Evolutionary conservation across 2,797 vertebrate species (phyloP).

Genomic region (Artibeus lituratus): DNA sequence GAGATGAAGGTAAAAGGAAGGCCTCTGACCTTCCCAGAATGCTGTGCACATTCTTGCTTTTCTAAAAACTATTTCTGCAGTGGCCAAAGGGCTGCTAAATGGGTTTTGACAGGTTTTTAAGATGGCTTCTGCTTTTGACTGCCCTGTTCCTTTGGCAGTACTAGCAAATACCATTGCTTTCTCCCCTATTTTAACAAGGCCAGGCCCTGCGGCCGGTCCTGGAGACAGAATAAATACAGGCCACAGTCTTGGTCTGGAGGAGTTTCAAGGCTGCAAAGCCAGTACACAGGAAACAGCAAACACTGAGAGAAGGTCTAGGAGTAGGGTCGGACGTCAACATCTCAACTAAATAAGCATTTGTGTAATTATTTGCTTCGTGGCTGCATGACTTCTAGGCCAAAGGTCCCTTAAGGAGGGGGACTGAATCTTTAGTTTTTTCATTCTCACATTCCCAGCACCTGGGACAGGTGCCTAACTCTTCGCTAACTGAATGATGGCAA

Average conservation of each 20-base stretch:
- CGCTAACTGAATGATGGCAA: not conserved
- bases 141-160: not conserved
- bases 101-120: constrained; percentile 41
- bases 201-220: not conserved
- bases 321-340: not conserved
- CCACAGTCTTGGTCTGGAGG: not conserved
- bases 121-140: not conserved
- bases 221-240: not conserved
- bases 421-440: not conserved
- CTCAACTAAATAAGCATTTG: not conserved
- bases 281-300: not conserved
- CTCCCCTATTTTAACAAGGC: not conserved
- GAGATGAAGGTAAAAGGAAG: not conserved
- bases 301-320: not conserved
- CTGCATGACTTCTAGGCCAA: not conserved
- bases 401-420: not conserved
- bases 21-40: not conserved
- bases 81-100: constrained; percentile 7
- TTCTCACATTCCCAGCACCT: not conserved
- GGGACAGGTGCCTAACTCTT: not conserved
- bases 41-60: constrained; percentile 10
- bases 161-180: not conserved
- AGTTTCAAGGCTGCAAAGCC: not conserved
- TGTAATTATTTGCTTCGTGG: constrained; percentile 26
- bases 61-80: not conserved